Base-by-base conservation (phyloP, 2,797 vertebrate species). In the Acanthurus lineatus region DNA sequence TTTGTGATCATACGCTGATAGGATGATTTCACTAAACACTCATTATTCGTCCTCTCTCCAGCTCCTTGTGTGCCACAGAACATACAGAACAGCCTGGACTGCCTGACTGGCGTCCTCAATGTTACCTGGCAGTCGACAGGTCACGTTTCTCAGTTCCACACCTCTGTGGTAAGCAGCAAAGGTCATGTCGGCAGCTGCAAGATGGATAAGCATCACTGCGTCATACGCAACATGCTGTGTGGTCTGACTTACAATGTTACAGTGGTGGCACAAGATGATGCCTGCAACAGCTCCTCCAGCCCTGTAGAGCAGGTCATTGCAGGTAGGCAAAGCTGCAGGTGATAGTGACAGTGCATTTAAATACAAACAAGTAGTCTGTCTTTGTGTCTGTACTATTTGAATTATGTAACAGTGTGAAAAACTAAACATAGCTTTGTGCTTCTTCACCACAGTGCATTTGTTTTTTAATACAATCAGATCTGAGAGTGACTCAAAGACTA, bases 61-160 rank as follows among this genome's bases (percentile, higher is more conserved):
- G 96, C 94, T 77, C 95, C 96, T 1, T 96, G 96, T 40, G 84
- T 92, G 42, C 95, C 96, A 11, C 73, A 83, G 28, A 79, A 88
- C 5, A 20, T 96, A 32, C 84, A 90, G 51, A 76, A 44, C 7
- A 12, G 82, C 40, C 84, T 96, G 0, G 77, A 90, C 48, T 96
- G 95, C 79, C 84, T 83, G 40, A 84, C 92, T 12, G 93, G 92
- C 1, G 81, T 89, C 45, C 91, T 95, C 45, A 93, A 94, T 6
- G 60, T 96, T 17, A 94, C 92, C 40, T 96, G 96, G 96, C 69
- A 90, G 56, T 92, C 87, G 5, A 88, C 32, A 0, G 91, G 86
- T 19, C 60, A 86, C 19, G 89, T 89, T 45, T 32, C 65, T 1
- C n/a, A 52, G 28, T 96, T 94, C 87, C 80, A 7, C 0, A 52